phyloP scores from a whole-genome alignment of 2,113 vertebrate genomes.

The Ardeotis arabs region DNA sequence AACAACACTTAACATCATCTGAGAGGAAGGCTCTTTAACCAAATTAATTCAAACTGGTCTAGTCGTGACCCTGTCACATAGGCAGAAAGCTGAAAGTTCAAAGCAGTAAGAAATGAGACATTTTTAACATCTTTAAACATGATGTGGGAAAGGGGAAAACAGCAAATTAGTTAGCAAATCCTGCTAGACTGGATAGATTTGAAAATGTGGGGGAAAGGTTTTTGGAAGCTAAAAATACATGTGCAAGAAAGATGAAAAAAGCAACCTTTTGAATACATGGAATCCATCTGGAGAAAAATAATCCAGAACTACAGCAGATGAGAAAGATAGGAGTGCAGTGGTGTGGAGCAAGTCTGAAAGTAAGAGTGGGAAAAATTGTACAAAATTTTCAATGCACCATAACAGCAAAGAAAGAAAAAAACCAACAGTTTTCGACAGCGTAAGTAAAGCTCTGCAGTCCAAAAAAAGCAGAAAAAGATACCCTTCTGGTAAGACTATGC shows the following conservation, averaged over 20 bases:
- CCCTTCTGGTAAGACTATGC: not conserved
- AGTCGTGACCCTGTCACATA: not conserved
- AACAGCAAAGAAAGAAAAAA: not conserved
- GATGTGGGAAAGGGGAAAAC: not conserved
- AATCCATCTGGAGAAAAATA: slow-evolving; percentile 64
- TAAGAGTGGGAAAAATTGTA: not conserved
- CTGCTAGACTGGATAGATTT: slow-evolving; percentile 34
- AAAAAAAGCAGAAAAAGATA: not conserved
- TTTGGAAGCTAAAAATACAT: slow-evolving; percentile 57
- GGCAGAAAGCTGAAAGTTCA: not conserved
- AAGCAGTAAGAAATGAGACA: not conserved
- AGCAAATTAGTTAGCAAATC: slow-evolving; percentile 35
- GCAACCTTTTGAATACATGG: slow-evolving; percentile 50
- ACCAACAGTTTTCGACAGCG: not conserved
- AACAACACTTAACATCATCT: not conserved
- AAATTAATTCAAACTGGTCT: not conserved
- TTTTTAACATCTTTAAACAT: slow-evolving; percentile 13
- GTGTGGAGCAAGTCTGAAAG: slow-evolving; percentile 33
- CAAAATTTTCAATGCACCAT: not conserved
- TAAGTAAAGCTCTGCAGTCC: not conserved
- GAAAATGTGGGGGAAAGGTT: not conserved
- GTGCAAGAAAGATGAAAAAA: slow-evolving; percentile 51
- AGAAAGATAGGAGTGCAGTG: slow-evolving; percentile 42
- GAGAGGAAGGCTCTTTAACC: not conserved
- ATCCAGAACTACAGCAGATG: slow-evolving; percentile 41